These are phyloP conservation scores for Stegodyphus dumicola DNA, from an alignment of 1,140 invertebrate species.

Conservation along the genomic window DNA sequence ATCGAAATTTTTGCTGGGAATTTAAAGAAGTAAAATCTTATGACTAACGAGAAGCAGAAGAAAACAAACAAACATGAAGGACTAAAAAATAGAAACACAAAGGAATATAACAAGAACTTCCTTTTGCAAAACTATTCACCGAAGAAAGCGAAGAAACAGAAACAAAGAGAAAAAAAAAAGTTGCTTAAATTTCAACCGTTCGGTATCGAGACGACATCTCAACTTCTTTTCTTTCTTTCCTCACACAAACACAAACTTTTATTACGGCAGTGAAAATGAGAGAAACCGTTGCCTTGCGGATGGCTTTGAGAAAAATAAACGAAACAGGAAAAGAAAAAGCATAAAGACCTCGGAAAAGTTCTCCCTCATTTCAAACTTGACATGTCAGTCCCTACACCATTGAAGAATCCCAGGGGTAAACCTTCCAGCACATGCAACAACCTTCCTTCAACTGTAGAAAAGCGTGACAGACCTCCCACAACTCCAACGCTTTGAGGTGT, in stretches of 20 bases:
- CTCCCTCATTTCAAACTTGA: conserved; percentile 44
- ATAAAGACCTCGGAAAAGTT: not conserved
- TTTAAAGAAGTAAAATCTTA: too few species aligned
- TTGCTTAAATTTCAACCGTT: not conserved
- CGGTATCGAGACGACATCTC: conserved; percentile 19
- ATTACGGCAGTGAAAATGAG: conserved; percentile 15
- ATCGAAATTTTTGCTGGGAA: too few species aligned
- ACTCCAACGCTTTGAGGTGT: conserved; percentile 4
- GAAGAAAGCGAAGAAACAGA: too few species aligned
- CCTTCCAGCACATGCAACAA: not conserved
- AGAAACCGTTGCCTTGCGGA: conserved; percentile 5
- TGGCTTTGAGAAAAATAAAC: conserved; percentile 2
- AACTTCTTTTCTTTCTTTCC: not conserved
- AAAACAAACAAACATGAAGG: too few species aligned
- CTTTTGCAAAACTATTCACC: too few species aligned
- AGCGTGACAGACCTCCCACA: not conserved
- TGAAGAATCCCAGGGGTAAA: conserved; percentile 23
- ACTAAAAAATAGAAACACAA: too few species aligned
- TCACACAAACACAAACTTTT: not conserved
- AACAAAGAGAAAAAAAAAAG: too few species aligned
- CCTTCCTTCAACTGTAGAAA: not conserved
- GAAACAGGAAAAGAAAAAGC: not conserved
- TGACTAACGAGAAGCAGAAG: too few species aligned
- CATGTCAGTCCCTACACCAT: conserved; percentile 18
- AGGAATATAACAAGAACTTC: too few species aligned